Percentiles rank a stretch among this genome's conserved stretches.
Conservation (phyloP, 2,797 vertebrate species). For the Epinephelus awoara region DNA sequence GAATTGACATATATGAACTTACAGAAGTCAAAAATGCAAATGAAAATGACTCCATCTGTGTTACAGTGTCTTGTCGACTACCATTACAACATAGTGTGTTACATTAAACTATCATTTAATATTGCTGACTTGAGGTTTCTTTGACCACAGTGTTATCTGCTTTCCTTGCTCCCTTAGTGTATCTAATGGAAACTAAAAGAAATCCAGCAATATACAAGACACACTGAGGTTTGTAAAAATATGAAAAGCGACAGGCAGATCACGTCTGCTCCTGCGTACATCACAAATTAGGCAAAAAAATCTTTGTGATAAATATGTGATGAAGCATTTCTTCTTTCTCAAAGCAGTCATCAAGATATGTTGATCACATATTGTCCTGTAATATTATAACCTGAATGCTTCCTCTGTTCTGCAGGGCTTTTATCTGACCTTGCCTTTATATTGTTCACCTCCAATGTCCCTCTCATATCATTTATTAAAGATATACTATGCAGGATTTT, state of each 20-base stretch:
- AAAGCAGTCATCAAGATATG: background rate
- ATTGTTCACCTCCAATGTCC: conserved; percentile 13
- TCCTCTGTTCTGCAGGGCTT: background rate
- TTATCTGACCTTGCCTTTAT: conserved; percentile 29
- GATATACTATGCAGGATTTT: too few species aligned
- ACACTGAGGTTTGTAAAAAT: background rate
- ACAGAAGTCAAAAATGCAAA: background rate
- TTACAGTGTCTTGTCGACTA: background rate
- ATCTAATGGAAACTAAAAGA: background rate
- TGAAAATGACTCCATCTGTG: background rate
- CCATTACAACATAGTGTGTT: background rate
- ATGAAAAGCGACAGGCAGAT: background rate
- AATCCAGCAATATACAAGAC: conserved; percentile 22
- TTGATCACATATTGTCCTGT: conserved; percentile 26
- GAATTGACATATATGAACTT: background rate
- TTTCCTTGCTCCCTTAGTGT: conserved; percentile 9
- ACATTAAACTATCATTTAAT: conserved; percentile 28
- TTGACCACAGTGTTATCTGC: conserved; percentile 11
- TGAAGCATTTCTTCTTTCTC: background rate
- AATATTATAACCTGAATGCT: conserved; percentile 16
- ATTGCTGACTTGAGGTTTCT: conserved; percentile 8
- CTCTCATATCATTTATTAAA: background rate
- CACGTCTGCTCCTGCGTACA: background rate
- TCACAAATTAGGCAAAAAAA: background rate
- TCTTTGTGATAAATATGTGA: conserved; percentile 12